phyloP scores from a whole-genome alignment of 2,797 vertebrate species.

The Tangara arthus region DNA sequence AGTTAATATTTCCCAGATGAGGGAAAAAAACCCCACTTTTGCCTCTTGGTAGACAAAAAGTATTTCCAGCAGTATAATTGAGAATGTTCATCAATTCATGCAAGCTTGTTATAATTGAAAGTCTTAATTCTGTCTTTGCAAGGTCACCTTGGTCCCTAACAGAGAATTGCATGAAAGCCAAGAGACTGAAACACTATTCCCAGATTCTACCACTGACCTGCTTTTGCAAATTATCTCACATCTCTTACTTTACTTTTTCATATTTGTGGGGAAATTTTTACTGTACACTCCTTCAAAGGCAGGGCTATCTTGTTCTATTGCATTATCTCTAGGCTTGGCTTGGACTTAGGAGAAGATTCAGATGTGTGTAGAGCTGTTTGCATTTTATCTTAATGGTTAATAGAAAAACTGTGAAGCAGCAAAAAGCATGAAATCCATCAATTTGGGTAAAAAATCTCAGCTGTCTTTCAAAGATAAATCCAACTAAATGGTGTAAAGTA shows the following conservation, averaged over 20 bases:
- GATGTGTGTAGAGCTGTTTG: background rate
- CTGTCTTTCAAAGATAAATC: background rate
- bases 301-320: background rate
- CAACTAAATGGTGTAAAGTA: background rate
- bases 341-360: background rate
- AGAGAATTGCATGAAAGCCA: background rate
- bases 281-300: background rate
- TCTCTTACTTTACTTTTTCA: background rate
- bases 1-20: background rate
- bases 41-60: background rate
- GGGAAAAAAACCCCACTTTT: accelerated
- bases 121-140: slow-evolving; percentile 1
- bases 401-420: background rate
- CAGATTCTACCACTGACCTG: slow-evolving; percentile 10
- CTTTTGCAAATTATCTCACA: slow-evolving; percentile 13
- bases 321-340: background rate
- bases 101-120: slow-evolving; percentile 25
- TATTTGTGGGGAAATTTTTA: background rate
- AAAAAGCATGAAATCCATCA: background rate
- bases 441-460: background rate
- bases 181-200: background rate
- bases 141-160: slow-evolving; percentile 20
- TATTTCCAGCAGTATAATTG: slow-evolving; percentile 1
- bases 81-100: background rate
- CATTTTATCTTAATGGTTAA: background rate